phyloP scores from a whole-genome alignment of 2,888 invertebrate species.

The Tinea pellionella region DNA sequence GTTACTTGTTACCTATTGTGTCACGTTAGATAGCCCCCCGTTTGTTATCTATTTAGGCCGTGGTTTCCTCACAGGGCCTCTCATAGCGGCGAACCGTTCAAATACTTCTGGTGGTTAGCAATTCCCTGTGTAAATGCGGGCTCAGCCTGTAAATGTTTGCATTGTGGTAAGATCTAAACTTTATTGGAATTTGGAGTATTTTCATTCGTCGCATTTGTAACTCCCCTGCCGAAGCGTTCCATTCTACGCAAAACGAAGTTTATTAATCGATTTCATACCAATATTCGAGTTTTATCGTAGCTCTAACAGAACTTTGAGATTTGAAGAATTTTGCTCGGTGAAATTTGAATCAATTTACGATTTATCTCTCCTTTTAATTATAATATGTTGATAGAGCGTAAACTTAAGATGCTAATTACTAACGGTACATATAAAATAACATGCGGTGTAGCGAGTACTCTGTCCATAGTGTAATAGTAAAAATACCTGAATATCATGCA shows the following conservation, averaged over 20 bases:
- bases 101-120: constrained; percentile 18
- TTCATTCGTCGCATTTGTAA: neutral
- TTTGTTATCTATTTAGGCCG: constrained; percentile 55
- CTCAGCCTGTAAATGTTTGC: constrained; percentile 25
- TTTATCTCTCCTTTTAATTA: too few relatives aligned
- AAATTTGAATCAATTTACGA: too few relatives aligned
- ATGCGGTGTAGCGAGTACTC: neutral
- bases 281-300: too few relatives aligned
- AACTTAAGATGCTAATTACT: neutral
- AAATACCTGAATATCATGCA: neutral
- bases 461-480: neutral
- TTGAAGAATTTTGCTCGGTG: too few relatives aligned
- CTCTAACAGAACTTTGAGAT: too few relatives aligned
- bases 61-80: constrained; percentile 50
- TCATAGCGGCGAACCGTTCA: neutral
- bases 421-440: neutral
- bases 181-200: neutral
- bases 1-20: neutral
- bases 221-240: neutral
- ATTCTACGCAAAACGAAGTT: neutral
- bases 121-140: constrained; percentile 24
- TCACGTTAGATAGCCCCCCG: constrained; percentile 15
- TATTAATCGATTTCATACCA: neutral
- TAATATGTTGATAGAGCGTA: too few relatives aligned
- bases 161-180: constrained; percentile 21